Percentiles rank a stretch among this genome's conserved stretches.
Conservation (phyloP, 2,888 invertebrate genomes). For the Himalopsyche japonica region DNA sequence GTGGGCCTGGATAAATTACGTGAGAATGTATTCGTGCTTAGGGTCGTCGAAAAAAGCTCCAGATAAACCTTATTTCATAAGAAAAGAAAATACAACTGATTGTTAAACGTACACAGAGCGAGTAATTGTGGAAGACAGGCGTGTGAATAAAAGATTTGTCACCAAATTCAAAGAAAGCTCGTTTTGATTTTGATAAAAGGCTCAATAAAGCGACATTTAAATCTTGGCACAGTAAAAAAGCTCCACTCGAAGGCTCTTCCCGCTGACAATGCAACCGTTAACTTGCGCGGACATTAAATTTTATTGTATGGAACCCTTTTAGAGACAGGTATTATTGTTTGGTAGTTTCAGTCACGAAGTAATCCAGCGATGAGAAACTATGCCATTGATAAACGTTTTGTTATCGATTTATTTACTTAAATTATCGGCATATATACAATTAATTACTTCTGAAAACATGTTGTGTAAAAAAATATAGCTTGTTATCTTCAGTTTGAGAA, state of each 20-base stretch:
- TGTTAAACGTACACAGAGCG: too few relatives aligned
- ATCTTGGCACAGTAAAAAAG: background rate
- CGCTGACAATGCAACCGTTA: background rate
- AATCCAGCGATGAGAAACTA: background rate
- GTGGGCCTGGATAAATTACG: too few relatives aligned
- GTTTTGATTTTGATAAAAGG: background rate
- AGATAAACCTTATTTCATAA: too few relatives aligned
- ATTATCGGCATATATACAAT: too few relatives aligned
- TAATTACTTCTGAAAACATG: too few relatives aligned
- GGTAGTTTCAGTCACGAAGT: background rate
- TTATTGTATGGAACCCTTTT: background rate
- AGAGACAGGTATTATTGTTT: background rate
- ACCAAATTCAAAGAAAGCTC: background rate
- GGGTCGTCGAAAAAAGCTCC: too few relatives aligned
- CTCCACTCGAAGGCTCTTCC: background rate
- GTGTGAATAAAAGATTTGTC: background rate
- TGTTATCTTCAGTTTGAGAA: too few relatives aligned
- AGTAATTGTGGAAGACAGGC: background rate
- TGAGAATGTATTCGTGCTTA: too few relatives aligned
- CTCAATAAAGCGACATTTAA: background rate
- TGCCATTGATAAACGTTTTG: too few relatives aligned
- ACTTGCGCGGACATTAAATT: background rate
- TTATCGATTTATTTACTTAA: too few relatives aligned
- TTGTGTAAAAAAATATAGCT: too few relatives aligned
- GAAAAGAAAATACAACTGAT: too few relatives aligned